Evolutionary conservation across 2,113 vertebrate genomes (phyloP).

Genomic region (Plectropomus leopardus): DNA sequence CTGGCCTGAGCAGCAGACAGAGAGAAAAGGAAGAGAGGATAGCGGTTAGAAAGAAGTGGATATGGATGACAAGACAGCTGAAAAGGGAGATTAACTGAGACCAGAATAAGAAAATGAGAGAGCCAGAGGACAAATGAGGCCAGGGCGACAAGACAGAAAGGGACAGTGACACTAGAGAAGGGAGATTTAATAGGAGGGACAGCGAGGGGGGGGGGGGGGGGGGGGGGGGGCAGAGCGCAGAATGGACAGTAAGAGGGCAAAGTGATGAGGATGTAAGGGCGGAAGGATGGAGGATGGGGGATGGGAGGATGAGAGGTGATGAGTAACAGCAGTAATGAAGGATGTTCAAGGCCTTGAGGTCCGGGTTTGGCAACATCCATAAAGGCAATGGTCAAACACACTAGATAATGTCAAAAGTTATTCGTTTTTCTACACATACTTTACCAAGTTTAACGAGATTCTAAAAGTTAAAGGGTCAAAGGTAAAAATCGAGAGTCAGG

Average conservation of each 20-base stretch:
- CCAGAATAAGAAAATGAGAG: constrained; percentile 37
- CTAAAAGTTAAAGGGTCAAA: not conserved
- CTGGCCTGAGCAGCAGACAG: constrained; percentile 62
- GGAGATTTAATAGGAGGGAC: constrained; percentile 57
- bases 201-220: constrained; percentile 24
- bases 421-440: not conserved
- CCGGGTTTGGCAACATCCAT: constrained; percentile 10
- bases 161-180: constrained; percentile 65
- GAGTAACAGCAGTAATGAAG: constrained; percentile 59
- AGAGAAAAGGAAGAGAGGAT: not conserved
- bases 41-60: constrained; percentile 12
- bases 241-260: constrained; percentile 62
- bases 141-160: constrained; percentile 55
- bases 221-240: constrained; percentile 29
- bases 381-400: constrained; percentile 30
- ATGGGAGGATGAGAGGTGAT: constrained; percentile 58
- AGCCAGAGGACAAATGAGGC: constrained; percentile 53
- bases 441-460: not conserved
- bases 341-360: constrained; percentile 38
- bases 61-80: constrained; percentile 19
- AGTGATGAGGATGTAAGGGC: constrained; percentile 48
- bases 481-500: not conserved
- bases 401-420: not conserved
- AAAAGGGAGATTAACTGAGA: constrained; percentile 31
- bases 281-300: constrained; percentile 40